Conservation (phyloP, 2,113 vertebrate species). For the Pangasianodon gigas region DNA sequence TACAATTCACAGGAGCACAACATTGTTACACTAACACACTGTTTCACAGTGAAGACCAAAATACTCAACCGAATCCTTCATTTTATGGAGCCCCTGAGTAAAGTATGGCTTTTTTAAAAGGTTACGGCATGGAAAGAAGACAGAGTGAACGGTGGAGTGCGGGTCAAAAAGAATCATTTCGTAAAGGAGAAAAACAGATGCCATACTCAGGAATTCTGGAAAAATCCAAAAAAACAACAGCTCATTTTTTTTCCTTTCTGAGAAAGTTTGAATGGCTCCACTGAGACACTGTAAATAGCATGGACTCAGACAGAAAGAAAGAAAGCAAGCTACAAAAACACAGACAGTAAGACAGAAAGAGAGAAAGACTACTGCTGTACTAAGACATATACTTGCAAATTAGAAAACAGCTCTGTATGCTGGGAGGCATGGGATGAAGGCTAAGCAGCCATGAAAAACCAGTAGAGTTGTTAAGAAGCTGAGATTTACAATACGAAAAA, state of each 20-base stretch:
- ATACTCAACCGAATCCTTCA: not conserved
- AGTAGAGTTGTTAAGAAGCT: not conserved
- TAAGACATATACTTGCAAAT: not conserved
- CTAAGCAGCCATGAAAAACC: not conserved
- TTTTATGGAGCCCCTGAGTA: constrained; percentile 31
- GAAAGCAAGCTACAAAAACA: constrained; percentile 46
- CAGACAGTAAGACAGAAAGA: constrained; percentile 51
- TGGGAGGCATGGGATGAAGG: not conserved
- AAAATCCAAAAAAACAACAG: constrained; percentile 75
- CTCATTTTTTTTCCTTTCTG: constrained; percentile 68
- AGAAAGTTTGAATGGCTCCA: constrained; percentile 75
- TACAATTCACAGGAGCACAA: not conserved
- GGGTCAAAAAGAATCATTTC: constrained; percentile 50
- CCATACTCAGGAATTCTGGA: constrained; percentile 71
- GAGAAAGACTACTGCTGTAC: not conserved
- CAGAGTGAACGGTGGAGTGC: not conserved
- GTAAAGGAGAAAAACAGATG: constrained; percentile 76
- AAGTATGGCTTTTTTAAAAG: constrained; percentile 29
- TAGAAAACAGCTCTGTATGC: not conserved
- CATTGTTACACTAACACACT: not conserved
- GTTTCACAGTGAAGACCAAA: constrained; percentile 28
- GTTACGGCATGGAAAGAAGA: constrained; percentile 15
- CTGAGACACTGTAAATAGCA: constrained; percentile 76
- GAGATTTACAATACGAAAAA: not conserved
- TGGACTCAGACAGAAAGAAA: constrained; percentile 69